phyloP scores from a whole-genome alignment of 2,888 invertebrate genomes.

The Caenorhabditis sp. region DNA sequence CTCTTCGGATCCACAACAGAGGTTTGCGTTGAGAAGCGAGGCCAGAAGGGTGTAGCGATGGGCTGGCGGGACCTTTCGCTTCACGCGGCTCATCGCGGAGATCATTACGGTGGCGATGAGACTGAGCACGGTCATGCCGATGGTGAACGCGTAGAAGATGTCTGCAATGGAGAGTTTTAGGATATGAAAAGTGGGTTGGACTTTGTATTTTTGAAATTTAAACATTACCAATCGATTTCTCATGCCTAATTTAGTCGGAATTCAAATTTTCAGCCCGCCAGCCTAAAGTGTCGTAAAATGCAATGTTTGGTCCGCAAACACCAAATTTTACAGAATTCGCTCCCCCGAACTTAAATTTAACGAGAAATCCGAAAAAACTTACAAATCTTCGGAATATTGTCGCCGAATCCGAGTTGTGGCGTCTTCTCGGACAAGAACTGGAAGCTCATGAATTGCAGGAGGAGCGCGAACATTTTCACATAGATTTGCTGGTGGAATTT shows the following conservation, averaged over 20 bases:
- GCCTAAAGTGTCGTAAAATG: not conserved
- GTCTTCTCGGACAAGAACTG: slow-evolving; percentile 80
- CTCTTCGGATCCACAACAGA: slow-evolving; percentile 77
- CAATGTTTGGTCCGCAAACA: not conserved
- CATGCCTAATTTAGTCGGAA: not conserved
- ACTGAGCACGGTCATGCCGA: slow-evolving; percentile 76
- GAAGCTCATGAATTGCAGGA: slow-evolving; percentile 81
- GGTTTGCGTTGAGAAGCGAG: slow-evolving; percentile 76
- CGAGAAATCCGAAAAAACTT: slow-evolving; percentile 46
- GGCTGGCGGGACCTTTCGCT: slow-evolving; percentile 78
- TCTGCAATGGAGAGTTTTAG: slow-evolving; percentile 68
- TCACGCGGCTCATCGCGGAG: slow-evolving; percentile 74
- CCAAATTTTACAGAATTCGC: too few relatives aligned
- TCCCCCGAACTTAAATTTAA: not conserved
- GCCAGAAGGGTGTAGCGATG: slow-evolving; percentile 78
- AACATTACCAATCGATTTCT: not conserved
- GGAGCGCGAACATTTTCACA: slow-evolving; percentile 81
- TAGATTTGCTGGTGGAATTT: slow-evolving; percentile 78
- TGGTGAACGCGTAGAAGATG: slow-evolving; percentile 80
- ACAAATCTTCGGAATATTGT: slow-evolving; percentile 79
- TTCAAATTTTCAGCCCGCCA: not conserved
- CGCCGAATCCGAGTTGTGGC: slow-evolving; percentile 79
- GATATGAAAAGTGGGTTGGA: not conserved
- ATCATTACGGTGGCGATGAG: slow-evolving; percentile 80
- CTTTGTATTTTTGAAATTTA: too few relatives aligned